phyloP scores from a whole-genome alignment of 2,113 vertebrate species.

The Chlamydotis undulata region DNA sequence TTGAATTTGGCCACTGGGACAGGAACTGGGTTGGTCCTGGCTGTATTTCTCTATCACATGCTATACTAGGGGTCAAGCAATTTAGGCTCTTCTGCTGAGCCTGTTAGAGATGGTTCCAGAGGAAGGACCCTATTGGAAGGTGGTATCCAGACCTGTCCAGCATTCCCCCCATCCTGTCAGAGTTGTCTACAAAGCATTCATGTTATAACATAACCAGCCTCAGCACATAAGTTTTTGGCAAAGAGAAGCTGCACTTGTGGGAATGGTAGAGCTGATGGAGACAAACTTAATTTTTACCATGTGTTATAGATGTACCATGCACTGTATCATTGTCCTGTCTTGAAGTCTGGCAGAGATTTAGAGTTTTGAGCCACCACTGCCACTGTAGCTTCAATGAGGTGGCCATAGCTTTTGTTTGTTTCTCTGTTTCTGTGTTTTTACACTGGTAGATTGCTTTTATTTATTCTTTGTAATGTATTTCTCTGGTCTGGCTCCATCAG shows the following conservation, averaged over 20 bases:
- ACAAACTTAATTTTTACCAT: neutral
- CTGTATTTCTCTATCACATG: neutral
- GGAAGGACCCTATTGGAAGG: neutral
- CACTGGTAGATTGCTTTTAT: neutral
- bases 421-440: neutral
- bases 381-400: neutral
- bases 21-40: accelerated
- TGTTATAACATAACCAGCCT: neutral
- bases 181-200: neutral
- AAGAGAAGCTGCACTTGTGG: accelerated
- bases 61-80: neutral
- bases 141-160: neutral
- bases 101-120: neutral
- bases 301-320: too few species aligned
- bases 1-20: neutral
- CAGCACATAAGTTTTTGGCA: neutral
- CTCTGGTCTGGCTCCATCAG: neutral
- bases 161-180: neutral
- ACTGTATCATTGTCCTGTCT: accelerated
- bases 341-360: neutral
- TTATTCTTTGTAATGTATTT: neutral
- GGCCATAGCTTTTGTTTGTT: neutral
- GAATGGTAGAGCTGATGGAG: neutral
- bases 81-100: neutral
- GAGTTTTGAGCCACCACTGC: neutral